Base-by-base conservation (phyloP, 2,113 vertebrate species). In the Orycteropus afer region DNA sequence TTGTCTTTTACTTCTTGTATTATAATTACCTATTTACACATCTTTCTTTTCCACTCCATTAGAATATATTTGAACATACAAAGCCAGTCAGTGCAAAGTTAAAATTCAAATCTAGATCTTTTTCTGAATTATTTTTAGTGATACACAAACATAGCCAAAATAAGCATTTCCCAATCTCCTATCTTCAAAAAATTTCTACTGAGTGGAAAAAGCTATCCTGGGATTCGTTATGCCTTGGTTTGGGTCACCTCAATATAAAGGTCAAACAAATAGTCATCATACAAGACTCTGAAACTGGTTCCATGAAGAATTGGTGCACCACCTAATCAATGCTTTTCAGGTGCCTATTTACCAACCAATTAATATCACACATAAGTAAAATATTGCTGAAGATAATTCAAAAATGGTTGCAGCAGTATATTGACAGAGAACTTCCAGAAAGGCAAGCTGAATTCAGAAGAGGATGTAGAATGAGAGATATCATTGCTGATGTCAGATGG, bases 71-170 rank as follows among this genome's bases (percentile, higher is more conserved):
- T 63, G 11, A 85, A 17, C 17, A 29, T 42, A 53, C 5, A 69
- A 84, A 67, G 71, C 20, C 45, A 86, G 57, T 59, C 37, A 57
- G 0, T 40, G 12, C 25, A 53, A 78, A 91, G 40, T 42, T 53
- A 59, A 94, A 76, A 73, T 40, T 87, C 57, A 92, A 93, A 92
- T 78, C n/a, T 23, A 78, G 20, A 53, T 73, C 34, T 53, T 77
- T 71, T 18, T 12, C 27, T 51, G 55, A 51, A 45, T 45, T 65
- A 73, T 59, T 40, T 80, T 74, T 81, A 90, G 7, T 80, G 2
- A 61, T 51, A 71, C 55, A 53, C n/a, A 95, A 57, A 51, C 40
- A 4, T 57, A 89, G 65, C 15, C 22, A 34, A 84, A 89, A 91
- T 32, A 57, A 95, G 27, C 1, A 29, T 80, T 78, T 89, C 47